Base-by-base conservation (phyloP, 2,113 vertebrate genomes). In the Laticauda colubrina region DNA sequence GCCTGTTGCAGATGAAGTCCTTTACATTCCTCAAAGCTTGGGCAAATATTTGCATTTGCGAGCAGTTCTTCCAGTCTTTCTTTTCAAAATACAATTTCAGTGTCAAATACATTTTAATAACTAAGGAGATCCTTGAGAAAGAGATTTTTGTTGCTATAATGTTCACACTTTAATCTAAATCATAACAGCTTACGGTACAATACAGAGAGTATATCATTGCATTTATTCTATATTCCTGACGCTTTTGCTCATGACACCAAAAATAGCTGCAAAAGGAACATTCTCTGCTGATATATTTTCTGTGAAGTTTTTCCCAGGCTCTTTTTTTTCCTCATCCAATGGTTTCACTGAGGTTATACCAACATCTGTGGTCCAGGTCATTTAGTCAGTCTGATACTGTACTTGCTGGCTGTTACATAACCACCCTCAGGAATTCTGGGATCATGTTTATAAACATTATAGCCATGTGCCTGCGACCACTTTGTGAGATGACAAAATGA, bases 361-460 rank as follows among this genome's bases (percentile, higher is more conserved):
- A 81, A 69, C 23, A 0, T 94, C 89, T 90, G 94, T 3, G 56
- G 96, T 94, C 89, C 61, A 48, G 94, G 95, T 95, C 95, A 94
- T 20, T 53, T 91, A 3, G 94, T 34, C 54, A 88, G 29, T 81
- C 95, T 93, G 97, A 97, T 91, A 95, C 93, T 75, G 96, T 96
- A 94, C 45, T 95, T 10, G 85, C 96, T 93, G 89, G 89, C 69
- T 64, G 95, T 98, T 97, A 97, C 96, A 97, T 97, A 98, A 98
- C 94, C 91, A 90, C 91, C 89, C 69, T 89, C 94, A 89, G 92
- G 97, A 98, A 97, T 97, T 97, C 96, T 97, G 97, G 97, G 97
- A 97, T 97, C 94, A 96, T 98, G 98, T 98, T 98, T 98, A 97
- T 98, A 98, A 98, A 98, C 98, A 98, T 91, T 97, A 96, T 94